Conservation (phyloP, 2,113 vertebrate species). For the Cinclus mexicanus region DNA sequence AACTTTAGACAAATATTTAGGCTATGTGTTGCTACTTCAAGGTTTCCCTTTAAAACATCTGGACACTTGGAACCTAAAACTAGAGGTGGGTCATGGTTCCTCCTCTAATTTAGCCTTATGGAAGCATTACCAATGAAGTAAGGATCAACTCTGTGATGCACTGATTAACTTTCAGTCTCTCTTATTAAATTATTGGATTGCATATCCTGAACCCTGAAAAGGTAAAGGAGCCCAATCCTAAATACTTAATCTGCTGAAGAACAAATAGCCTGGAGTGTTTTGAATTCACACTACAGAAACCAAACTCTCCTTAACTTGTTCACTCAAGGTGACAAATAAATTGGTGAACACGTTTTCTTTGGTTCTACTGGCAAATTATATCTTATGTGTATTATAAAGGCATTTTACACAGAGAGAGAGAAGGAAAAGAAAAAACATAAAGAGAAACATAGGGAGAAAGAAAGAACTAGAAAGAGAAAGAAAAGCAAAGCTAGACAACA, state of each 20-base stretch:
- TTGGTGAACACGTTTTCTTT: background rate
- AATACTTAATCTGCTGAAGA: background rate
- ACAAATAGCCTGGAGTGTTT: background rate
- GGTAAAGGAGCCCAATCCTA: background rate
- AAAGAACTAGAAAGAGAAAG: background rate
- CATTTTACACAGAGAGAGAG: background rate
- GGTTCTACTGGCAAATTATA: background rate
- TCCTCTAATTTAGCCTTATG: background rate
- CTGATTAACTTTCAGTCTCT: background rate
- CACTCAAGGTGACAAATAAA: background rate
- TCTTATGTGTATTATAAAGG: background rate
- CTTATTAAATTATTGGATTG: background rate
- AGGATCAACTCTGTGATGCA: background rate
- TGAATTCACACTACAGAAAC: background rate
- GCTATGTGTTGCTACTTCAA: background rate
- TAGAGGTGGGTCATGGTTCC: background rate
- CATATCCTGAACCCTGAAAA: background rate
- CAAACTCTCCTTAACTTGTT: background rate
- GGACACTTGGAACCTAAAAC: background rate
- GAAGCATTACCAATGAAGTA: background rate
- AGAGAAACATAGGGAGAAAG: background rate
- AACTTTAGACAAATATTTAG: background rate
- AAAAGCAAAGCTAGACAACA: background rate
- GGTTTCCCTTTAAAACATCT: background rate
- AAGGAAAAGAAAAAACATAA: background rate